These are phyloP conservation scores for Hoplodrina ambigua DNA, from an alignment of 2,888 invertebrate species.

Conservation along the genomic window DNA sequence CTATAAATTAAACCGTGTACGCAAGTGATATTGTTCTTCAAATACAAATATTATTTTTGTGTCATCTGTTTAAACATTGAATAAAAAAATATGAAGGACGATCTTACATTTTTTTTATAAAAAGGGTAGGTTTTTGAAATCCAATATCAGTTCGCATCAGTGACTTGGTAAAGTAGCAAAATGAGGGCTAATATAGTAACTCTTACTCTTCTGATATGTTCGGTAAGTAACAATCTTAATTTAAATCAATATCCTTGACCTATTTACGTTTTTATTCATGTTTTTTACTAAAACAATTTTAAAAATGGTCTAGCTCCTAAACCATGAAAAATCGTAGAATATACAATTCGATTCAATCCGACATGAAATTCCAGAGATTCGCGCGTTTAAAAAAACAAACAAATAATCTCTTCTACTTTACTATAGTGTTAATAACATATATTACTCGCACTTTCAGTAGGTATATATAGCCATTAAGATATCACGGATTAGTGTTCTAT, in stretches of 20 bases:
- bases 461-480: no score
- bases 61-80: not conserved
- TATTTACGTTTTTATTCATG: no score
- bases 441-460: no score
- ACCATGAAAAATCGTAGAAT: no score
- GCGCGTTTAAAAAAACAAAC: no score
- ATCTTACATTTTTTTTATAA: constrained; percentile 9
- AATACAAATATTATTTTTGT: not conserved
- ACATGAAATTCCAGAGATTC: no score
- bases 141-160: not conserved
- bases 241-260: not conserved
- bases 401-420: no score
- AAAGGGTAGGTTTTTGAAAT: not conserved
- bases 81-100: not conserved
- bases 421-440: no score
- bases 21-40: not conserved
- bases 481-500: no score
- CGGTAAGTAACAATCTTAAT: constrained; percentile 18
- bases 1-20: not conserved
- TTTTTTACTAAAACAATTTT: no score
- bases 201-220: constrained; percentile 1
- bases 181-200: constrained; percentile 12
- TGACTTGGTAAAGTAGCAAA: constrained; percentile 1
- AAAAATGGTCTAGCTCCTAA: no score
- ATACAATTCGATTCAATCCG: no score